A percentile compares a stretch with the other conserved stretches of the same genome.
phyloP scores from a whole-genome alignment of 2,113 vertebrate genomes.

The Thryonomys swinderianus region DNA sequence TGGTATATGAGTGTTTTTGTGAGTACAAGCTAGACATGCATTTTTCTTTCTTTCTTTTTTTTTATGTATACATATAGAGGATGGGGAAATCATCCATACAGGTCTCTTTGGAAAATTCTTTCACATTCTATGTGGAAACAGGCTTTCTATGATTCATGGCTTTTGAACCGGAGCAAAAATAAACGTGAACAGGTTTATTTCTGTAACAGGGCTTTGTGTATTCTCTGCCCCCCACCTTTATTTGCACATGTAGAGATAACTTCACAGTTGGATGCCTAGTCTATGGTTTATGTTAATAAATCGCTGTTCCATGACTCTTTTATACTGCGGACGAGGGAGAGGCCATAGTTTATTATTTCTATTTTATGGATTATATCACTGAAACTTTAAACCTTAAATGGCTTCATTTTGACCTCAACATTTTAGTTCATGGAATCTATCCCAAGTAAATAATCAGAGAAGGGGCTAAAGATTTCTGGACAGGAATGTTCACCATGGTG shows the following conservation, averaged over 20 bases:
- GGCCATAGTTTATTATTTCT: constrained; percentile 78
- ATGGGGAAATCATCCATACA: background rate
- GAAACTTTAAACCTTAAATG: constrained; percentile 77
- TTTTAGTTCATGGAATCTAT: constrained; percentile 75
- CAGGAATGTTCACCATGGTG: constrained; percentile 59
- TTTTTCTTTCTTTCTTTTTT: background rate
- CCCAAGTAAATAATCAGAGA: constrained; percentile 77
- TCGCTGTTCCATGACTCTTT: constrained; percentile 66
- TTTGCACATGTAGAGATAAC: constrained; percentile 78
- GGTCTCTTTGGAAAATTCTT: background rate
- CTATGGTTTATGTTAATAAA: constrained; percentile 78
- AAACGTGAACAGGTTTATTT: constrained; percentile 67
- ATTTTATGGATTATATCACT: constrained; percentile 77
- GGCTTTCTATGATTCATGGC: constrained; percentile 5
- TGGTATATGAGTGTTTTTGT: background rate
- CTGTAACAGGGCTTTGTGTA: constrained; percentile 60
- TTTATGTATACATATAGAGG: too few species aligned
- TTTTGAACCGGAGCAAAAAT: constrained; percentile 70
- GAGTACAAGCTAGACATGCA: background rate
- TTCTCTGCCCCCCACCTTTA: constrained; percentile 39
- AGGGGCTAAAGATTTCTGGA: constrained; percentile 63
- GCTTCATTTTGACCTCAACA: constrained; percentile 77
- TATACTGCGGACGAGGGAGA: constrained; percentile 63
- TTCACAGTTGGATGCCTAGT: constrained; percentile 72
- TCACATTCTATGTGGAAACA: constrained; percentile 35